Conservation (phyloP, 2,888 invertebrate genomes). For the Furcula furcula region DNA sequence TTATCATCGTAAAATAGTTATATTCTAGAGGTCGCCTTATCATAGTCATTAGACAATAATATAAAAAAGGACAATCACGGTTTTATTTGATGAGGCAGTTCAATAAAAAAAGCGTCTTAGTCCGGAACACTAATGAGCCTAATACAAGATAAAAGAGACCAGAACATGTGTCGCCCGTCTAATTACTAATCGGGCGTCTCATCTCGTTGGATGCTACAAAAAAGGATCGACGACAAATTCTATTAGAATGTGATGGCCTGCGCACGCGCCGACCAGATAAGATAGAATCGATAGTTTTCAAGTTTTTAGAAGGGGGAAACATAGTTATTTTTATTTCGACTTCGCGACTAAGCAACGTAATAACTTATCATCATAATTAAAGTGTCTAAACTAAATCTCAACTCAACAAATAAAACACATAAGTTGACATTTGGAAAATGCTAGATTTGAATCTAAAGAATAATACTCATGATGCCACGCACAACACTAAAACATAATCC, state of each 20-base stretch:
- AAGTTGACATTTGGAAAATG: too few relatives aligned
- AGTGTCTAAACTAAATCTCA: too few relatives aligned
- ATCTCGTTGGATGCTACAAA: constrained; percentile 63
- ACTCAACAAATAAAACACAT: too few relatives aligned
- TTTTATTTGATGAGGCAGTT: constrained; percentile 25
- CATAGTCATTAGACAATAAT: constrained; percentile 9
- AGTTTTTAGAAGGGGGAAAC: too few relatives aligned
- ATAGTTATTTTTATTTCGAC: too few relatives aligned
- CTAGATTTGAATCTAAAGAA: too few relatives aligned
- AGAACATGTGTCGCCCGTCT: constrained; percentile 76
- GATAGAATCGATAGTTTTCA: constrained; percentile 1
- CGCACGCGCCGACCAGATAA: constrained; percentile 49
- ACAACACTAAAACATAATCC: too few relatives aligned
- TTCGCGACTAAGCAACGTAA: too few relatives aligned
- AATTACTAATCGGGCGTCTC: constrained; percentile 75
- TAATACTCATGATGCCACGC: too few relatives aligned
- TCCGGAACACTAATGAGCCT: constrained; percentile 55
- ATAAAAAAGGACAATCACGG: constrained; percentile 14
- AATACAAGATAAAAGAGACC: constrained; percentile 64
- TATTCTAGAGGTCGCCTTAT: too few relatives aligned
- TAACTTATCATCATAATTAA: too few relatives aligned
- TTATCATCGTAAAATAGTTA: too few relatives aligned
- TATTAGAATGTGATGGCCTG: constrained; percentile 59
- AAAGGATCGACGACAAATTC: constrained; percentile 65
- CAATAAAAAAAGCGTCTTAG: constrained; percentile 52